Evolutionary conservation across 2,888 invertebrate genomes (phyloP), one percentile per base, ranked within the genome.

Genomic region (Blastobasis adustella): DNA sequence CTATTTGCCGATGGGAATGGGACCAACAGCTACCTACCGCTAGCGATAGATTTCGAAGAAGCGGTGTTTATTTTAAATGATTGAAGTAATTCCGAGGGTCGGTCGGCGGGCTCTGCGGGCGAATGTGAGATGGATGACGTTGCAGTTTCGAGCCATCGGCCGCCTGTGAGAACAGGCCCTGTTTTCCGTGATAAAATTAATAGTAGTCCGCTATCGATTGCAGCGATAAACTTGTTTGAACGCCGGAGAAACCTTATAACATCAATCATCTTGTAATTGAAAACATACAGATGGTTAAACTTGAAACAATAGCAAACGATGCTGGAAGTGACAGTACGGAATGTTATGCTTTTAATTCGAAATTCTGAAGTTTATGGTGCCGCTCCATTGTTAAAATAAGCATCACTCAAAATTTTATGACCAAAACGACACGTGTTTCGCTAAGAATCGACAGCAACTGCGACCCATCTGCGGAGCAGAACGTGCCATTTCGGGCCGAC

Each of bases 401-500:
- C 56, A 57, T 66, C 63, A 64, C 58, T 64, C 57, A 63, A 67
- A 59, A 61, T 70, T 80, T 82, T 76, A 78, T 65, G 71, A 67
- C 58, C 51, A 53, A 66, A 62, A 61, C 60, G 73, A 82, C 85
- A 86, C 78, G 76, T 86, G 85, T 86, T 81, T 79, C 51, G 77
- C 79, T 52, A 74, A 69, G 79, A 77, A 73, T 76, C 67, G 67
- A 63, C 70, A 73, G 73, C 82, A 77, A 82, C 73, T 84, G 83
- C 59, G 72, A 58, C 70, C 77, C 86, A 88, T 84, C 85, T 88
- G 88, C 76, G 73, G 68, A 71, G 59, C 64, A 83, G 87, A 83
- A 85, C 86, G 87, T 86, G 88, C 88, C 87, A 71, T 81, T 84
- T 78, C 67, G 73, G 75, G 69, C 66, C 65, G 73, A 73, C 81